These are phyloP conservation scores for Brachyhypopomus occidentalis DNA, from an alignment of 2,113 vertebrate species.

Conservation along the genomic window DNA sequence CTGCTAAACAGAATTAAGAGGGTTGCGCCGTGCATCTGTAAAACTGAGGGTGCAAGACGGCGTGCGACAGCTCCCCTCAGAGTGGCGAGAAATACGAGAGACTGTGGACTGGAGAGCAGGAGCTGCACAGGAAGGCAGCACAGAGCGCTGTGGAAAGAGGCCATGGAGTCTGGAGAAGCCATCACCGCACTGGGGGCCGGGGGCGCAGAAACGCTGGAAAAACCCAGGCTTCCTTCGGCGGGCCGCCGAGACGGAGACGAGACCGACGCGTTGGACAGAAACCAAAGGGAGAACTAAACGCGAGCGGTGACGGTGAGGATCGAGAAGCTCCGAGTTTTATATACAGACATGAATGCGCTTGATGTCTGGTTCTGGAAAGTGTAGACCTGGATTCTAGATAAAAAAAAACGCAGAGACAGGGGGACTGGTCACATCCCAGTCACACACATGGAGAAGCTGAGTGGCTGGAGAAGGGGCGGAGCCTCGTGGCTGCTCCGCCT, in stretches of 20 bases:
- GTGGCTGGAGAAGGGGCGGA: background rate
- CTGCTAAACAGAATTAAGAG: background rate
- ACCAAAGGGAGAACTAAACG: background rate
- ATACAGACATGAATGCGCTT: no score
- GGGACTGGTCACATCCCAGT: no score
- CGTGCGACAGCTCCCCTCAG: background rate
- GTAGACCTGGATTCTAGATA: no score
- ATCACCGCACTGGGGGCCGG: constrained; percentile 50
- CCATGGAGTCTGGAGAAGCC: constrained; percentile 65
- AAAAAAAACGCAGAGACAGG: no score
- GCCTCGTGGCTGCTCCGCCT: background rate
- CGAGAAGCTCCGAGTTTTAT: no score
- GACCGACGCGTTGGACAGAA: background rate
- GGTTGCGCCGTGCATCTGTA: background rate
- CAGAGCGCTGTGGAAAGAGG: constrained; percentile 55
- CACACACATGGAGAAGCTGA: background rate
- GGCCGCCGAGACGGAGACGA: constrained; percentile 4
- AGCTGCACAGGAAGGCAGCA: constrained; percentile 62
- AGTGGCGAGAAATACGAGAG: constrained; percentile 44
- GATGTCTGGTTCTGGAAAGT: no score
- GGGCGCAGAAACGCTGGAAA: constrained; percentile 41
- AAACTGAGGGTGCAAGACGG: constrained; percentile 9
- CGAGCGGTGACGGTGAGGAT: background rate
- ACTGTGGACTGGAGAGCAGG: constrained; percentile 40
- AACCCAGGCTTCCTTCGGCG: constrained; percentile 26